phyloP scores from a whole-genome alignment of 2,888 invertebrate species.

The Lordiphosa andalusiaca region DNA sequence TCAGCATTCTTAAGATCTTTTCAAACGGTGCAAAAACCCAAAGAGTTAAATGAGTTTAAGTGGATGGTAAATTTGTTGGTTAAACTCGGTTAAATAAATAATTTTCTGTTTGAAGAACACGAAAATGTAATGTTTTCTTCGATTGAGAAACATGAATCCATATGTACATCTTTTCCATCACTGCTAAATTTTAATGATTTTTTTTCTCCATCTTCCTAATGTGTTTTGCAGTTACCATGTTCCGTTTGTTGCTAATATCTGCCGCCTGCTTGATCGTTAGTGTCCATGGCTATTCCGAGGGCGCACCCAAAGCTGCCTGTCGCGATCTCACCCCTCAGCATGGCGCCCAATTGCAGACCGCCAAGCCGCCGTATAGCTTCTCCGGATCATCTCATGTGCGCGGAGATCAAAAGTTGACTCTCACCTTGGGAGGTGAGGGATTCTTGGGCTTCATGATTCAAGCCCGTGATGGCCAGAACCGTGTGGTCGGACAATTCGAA shows the following conservation, averaged over 20 bases:
- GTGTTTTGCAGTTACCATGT: constrained; percentile 54
- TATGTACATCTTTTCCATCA: not conserved
- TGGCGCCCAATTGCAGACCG: constrained; percentile 82
- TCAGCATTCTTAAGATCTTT: no score
- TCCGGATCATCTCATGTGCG: constrained; percentile 79
- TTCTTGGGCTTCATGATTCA: constrained; percentile 86
- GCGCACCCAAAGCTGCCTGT: constrained; percentile 85
- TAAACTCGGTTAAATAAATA: no score
- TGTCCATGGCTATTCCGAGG: constrained; percentile 82
- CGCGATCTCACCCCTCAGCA: constrained; percentile 86
- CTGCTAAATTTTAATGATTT: not conserved
- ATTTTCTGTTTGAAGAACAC: no score
- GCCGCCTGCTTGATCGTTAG: constrained; percentile 67
- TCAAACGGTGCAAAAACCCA: no score
- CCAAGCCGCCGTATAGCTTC: constrained; percentile 83
- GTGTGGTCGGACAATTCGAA: constrained; percentile 85
- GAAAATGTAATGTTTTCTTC: no score
- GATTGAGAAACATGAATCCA: no score
- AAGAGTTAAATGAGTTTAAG: no score
- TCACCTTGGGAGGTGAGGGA: constrained; percentile 81
- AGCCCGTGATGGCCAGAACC: constrained; percentile 83
- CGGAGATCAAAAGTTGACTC: constrained; percentile 79
- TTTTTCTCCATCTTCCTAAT: not conserved
- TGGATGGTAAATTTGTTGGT: no score
- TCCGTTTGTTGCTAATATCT: constrained; percentile 63